Evolutionary conservation across 2,113 vertebrate genomes (phyloP).

Genomic region (Piprites chloris): DNA sequence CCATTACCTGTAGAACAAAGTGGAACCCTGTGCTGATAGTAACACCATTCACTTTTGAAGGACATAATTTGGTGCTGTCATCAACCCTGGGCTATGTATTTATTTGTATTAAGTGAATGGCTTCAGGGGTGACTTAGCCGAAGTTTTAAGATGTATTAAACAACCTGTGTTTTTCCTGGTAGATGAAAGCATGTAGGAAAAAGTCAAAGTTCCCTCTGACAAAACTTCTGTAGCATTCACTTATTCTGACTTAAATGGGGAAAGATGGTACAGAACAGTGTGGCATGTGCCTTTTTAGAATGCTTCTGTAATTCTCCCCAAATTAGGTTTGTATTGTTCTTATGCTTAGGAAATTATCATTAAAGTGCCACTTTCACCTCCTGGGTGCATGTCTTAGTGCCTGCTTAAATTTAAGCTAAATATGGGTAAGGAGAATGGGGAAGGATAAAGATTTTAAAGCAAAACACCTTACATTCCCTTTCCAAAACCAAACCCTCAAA

Average conservation of each 20-base stretch:
- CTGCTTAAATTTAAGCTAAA: not conserved
- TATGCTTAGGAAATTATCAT: not conserved
- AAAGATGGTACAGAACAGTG: not conserved
- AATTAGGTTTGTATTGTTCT: not conserved
- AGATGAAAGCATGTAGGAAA: not conserved
- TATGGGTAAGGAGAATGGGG: rapidly evolving
- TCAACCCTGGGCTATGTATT: not conserved
- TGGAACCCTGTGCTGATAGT: not conserved
- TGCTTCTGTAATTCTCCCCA: not conserved
- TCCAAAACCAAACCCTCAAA: not conserved
- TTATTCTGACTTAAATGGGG: not conserved
- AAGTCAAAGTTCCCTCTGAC: not conserved
- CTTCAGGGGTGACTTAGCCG: not conserved
- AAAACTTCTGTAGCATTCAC: not conserved
- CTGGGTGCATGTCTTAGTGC: not conserved
- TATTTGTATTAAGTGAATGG: not conserved
- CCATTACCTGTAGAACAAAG: not conserved
- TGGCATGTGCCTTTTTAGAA: not conserved
- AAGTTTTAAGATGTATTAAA: not conserved
- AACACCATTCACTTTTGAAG: not conserved
- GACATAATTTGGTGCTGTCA: not conserved
- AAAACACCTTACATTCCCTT: not conserved
- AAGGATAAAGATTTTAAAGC: not conserved
- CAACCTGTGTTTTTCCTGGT: not conserved
- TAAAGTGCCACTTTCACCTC: not conserved